Percentiles rank a stretch among this genome's conserved stretches.
phyloP scores from a whole-genome alignment of 92 coral and sea anemone genomes.

The Montipora capitata region DNA sequence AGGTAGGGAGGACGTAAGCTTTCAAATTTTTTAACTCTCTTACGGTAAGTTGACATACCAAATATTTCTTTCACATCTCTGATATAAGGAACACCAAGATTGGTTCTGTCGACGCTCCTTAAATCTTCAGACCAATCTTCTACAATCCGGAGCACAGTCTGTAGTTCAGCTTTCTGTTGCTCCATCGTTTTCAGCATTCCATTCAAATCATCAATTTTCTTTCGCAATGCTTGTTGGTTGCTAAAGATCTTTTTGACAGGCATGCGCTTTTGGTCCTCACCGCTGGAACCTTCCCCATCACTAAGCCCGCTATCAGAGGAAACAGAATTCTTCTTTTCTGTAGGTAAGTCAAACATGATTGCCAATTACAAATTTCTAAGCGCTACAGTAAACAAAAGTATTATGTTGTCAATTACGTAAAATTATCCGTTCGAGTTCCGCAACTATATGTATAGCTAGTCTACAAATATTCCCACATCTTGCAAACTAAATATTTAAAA shows the following conservation, averaged over 20 bases:
- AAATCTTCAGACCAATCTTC: slow-evolving; percentile 85
- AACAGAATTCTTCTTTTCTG: slow-evolving; percentile 26
- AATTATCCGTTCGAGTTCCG: no score
- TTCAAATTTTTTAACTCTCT: no score
- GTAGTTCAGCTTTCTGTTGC: slow-evolving; percentile 81
- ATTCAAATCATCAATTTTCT: slow-evolving; percentile 83
- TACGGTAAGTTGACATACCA: slow-evolving; percentile 44
- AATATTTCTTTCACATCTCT: slow-evolving; percentile 83
- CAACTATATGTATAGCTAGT: no score
- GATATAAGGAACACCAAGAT: slow-evolving; percentile 95
- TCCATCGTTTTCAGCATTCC: slow-evolving; percentile 84
- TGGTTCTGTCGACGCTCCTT: slow-evolving; percentile 84
- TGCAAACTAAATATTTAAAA: no score
- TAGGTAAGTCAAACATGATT: not conserved
- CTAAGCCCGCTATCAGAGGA: slow-evolving; percentile 76
- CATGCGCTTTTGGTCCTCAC: slow-evolving; percentile 81
- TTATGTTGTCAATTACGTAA: no score
- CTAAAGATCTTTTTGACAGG: slow-evolving; percentile 88
- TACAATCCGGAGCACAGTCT: slow-evolving; percentile 73
- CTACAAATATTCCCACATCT: no score
- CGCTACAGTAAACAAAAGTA: no score
- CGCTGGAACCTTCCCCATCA: slow-evolving; percentile 79
- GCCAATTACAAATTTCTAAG: no score
- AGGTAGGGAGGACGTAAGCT: no score
- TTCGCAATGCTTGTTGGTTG: slow-evolving; percentile 78